Conservation (phyloP, 2,113 vertebrate genomes). For the Caloenas nicobarica region DNA sequence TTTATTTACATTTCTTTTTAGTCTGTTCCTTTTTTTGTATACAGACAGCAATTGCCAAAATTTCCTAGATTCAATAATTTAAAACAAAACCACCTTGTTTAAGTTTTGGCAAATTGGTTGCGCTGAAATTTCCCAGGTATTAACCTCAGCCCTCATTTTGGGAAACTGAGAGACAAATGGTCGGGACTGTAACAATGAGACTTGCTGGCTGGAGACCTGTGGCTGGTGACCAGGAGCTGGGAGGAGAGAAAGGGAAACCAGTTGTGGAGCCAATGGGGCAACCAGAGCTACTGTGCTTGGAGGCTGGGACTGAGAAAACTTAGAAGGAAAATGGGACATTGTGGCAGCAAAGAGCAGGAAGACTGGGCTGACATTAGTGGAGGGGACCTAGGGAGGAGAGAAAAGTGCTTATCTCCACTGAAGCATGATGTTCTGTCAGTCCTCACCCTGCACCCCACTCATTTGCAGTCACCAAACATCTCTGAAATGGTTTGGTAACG, state of each 20-base stretch:
- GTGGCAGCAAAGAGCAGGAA: neutral
- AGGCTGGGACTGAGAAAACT: neutral
- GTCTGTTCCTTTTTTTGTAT: neutral
- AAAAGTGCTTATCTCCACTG: neutral
- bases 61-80: neutral
- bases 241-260: neutral
- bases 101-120: neutral
- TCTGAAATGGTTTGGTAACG: neutral
- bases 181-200: neutral
- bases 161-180: neutral
- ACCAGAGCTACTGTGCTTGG: neutral
- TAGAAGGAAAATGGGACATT: neutral
- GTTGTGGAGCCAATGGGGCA: fast-evolving
- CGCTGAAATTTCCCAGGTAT: neutral
- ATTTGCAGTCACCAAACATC: neutral
- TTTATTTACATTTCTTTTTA: neutral
- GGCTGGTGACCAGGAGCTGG: neutral
- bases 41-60: neutral
- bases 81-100: neutral
- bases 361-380: neutral
- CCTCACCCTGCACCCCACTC: neutral
- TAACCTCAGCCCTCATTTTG: neutral
- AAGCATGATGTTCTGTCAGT: neutral
- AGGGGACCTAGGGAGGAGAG: neutral
- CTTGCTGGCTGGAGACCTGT: neutral